phyloP scores from a whole-genome alignment of 2,888 invertebrate species.

The Agrypnus murinus region DNA sequence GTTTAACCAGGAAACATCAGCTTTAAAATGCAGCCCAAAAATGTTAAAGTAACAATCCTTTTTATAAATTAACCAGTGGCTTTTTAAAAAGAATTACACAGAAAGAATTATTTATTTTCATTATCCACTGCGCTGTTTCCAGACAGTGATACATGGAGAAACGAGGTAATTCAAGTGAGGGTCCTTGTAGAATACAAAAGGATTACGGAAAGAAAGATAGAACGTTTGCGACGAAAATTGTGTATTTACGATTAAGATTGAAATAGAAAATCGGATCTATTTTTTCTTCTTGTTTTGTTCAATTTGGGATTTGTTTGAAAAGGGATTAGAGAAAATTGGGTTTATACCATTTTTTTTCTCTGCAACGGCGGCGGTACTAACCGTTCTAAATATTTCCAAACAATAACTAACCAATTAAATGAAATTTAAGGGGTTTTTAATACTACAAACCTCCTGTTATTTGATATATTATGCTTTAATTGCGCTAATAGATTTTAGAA shows the following conservation, averaged over 20 bases:
- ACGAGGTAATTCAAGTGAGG: constrained; percentile 31
- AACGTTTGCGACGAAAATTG: constrained; percentile 30
- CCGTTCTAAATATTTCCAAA: too few species aligned
- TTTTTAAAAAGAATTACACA: constrained; percentile 21
- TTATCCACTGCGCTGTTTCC: constrained; percentile 26
- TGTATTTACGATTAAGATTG: constrained; percentile 38
- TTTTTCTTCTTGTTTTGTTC: constrained; percentile 1
- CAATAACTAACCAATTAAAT: too few species aligned
- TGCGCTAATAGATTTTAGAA: too few species aligned
- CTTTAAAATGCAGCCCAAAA: constrained; percentile 11
- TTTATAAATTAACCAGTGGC: constrained; percentile 23
- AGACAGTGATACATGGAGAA: constrained; percentile 40
- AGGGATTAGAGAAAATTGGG: not conserved
- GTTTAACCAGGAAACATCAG: too few species aligned
- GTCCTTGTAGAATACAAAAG: constrained; percentile 38
- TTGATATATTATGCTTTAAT: too few species aligned
- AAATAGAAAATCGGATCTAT: constrained; percentile 16
- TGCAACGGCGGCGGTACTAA: too few species aligned
- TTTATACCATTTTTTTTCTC: too few species aligned
- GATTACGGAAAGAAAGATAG: constrained; percentile 40
- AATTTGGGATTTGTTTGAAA: not conserved
- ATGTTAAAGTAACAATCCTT: constrained; percentile 3
- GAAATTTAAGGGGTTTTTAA: too few species aligned
- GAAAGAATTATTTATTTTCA: constrained; percentile 40
- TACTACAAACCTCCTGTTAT: too few species aligned